Evolutionary conservation across 2,797 vertebrate species (phyloP), one percentile per base, ranked within the genome.

Genomic region (Pseudomugil gertrudae): DNA sequence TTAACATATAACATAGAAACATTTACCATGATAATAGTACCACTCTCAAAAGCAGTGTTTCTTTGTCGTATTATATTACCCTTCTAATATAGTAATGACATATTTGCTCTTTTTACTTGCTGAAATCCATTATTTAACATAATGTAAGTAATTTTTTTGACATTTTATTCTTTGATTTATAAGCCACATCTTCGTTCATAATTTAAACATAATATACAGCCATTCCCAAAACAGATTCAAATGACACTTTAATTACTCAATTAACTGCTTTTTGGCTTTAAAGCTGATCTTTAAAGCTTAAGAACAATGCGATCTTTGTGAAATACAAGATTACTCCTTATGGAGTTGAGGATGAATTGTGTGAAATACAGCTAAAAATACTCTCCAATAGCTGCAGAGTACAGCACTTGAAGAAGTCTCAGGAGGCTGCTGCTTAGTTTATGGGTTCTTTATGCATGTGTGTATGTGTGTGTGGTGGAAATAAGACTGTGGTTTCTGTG

Each of bases 301-400:
- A 74, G 57, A 54, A 32, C 40, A 57, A 21, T 54, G 50, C 15
- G 64, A 45, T 67, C 47, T 24, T 59, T 66, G 52, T 62, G 59
- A 51, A 78, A 51, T 73, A 48, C 30, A 68, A 47, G 32, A 36
- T 45, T 17, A 2, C 67, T 69, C 61, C 72, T 56, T 57, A 66
- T 74, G 57, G 61, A 79, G 75, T 81, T 74, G 60, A 76, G 64
- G 29, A 38, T 27, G 60, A 74, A 72, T 32, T 60, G 64, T 67
- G 59, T 50, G 68, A 73, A 88, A 78, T 62, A 76, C 63, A 78
- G 80, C 75, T 85, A 86, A 85, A 79, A 83, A 79, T 87, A 85
- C 78, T 24, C 60, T 76, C 52, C 60, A 51, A 59, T 81, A 86
- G 69, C 79, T 87, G 87, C 87, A 84, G 75, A 87, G 81, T 72